Evolutionary conservation across 1,140 invertebrate genomes (phyloP), one percentile per base, ranked within the genome.

Genomic region (Phocides pigmalion): DNA sequence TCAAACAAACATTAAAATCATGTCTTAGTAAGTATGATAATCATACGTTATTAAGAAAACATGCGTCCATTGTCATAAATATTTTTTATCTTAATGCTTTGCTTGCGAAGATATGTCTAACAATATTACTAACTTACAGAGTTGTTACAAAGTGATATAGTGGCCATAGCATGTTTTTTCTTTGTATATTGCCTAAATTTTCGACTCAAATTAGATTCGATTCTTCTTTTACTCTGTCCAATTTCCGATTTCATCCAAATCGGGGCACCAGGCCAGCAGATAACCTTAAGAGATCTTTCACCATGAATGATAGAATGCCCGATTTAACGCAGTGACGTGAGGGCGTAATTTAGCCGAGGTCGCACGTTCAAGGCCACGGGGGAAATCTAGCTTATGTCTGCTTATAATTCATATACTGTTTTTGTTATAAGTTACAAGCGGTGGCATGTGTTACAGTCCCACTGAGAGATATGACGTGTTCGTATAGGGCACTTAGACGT

Each of bases 391-490:
- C 62, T 56, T 65, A 51, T 54, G 46, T 58, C 51, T 65, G 58
- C 62, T 70, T 58, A 37, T 66, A 62, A 66, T 70, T 63, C 65
- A 69, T 63, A 51, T 63, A 70, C 47, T 62, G 41, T 62, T 63
- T 65, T 64, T 56, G 53, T 49, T 64, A 32, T 41, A 59, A 59
- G 35, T 42, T 51, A 61, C 51, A 56, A 58, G 41, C 22, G 20
- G 32, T 58, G 41, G 20, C 39, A 58, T 44, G 17, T 56, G 53
- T 58, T 58, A 58, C 39, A 28, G 20, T 28, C 11, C 39, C 53
- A 11, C 19, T 4, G 54, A 44, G 54, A 20, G 9, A 44, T 25
- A 58, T 58, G 39, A 58, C 39, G 51, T 41, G 12, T 42, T 44
- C 17, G 20, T 20, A 6, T 50, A 6, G 14, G 20, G 54, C 41